phyloP scores from a whole-genome alignment of 2,797 vertebrate genomes.

The Glyptemys insculpta region DNA sequence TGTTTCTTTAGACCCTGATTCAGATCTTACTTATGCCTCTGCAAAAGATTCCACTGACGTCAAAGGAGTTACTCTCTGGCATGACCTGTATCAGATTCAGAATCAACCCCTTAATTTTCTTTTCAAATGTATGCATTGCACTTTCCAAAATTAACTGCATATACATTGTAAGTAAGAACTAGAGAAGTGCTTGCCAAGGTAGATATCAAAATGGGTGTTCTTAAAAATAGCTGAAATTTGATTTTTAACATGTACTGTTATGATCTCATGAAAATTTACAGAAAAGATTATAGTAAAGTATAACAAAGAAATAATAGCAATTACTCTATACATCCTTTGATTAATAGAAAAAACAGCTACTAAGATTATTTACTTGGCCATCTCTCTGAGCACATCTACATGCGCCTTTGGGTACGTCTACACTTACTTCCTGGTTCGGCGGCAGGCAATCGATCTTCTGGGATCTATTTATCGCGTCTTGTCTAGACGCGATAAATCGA shows the following conservation, averaged over 20 bases:
- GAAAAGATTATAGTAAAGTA: neutral
- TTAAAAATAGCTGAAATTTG: neutral
- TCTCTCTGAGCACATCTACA: slow-evolving; percentile 6
- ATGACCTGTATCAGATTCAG: neutral
- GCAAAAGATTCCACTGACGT: neutral
- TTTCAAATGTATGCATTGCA: neutral
- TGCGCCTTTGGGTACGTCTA: slow-evolving; percentile 61
- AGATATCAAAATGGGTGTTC: neutral
- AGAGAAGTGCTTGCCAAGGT: neutral
- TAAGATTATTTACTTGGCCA: slow-evolving; percentile 30
- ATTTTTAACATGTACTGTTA: neutral
- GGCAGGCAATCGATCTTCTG: too few relatives aligned
- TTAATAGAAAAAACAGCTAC: slow-evolving; percentile 60
- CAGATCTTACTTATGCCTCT: neutral
- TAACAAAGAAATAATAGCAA: slow-evolving; percentile 31
- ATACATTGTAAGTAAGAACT: neutral
- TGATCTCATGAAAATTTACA: neutral
- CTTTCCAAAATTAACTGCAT: slow-evolving; percentile 17
- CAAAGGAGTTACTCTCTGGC: neutral
- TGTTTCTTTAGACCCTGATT: neutral
- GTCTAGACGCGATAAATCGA: too few relatives aligned
- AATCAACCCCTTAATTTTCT: slow-evolving; percentile 15
- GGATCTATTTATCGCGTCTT: too few relatives aligned
- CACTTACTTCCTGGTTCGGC: too few relatives aligned
- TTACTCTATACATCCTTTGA: slow-evolving; percentile 26